These are phyloP conservation scores for Alsophila aescularia DNA, from an alignment of 2,888 invertebrate species.

Conservation along the genomic window DNA sequence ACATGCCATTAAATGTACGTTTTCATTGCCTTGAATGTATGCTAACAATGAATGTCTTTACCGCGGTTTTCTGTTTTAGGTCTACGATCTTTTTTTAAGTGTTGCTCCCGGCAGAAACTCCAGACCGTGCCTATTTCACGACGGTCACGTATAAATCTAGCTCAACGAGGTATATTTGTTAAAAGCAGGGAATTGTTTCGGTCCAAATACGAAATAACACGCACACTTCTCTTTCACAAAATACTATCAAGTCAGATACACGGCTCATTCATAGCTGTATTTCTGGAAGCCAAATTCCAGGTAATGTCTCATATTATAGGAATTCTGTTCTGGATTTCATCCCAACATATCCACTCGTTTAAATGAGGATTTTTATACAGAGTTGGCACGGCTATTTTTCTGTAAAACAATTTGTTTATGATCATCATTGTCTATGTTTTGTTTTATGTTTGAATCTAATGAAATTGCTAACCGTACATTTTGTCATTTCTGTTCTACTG, in stretches of 20 bases:
- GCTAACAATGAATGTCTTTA: slow-evolving; percentile 3
- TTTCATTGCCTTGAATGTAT: background rate
- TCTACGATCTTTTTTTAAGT: slow-evolving; percentile 8
- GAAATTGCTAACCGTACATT: no score
- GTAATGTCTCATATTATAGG: no score
- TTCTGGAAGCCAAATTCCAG: no score
- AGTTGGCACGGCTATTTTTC: no score
- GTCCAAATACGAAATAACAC: slow-evolving; percentile 50
- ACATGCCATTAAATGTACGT: background rate
- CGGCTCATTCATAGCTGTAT: background rate
- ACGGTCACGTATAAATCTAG: slow-evolving; percentile 20
- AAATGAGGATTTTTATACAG: no score
- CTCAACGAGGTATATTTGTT: slow-evolving; percentile 21
- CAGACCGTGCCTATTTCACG: slow-evolving; percentile 1
- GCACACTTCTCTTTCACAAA: slow-evolving; percentile 33
- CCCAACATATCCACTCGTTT: no score
- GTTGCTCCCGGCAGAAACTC: slow-evolving; percentile 3
- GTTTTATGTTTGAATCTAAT: no score
- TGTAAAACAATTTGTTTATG: no score
- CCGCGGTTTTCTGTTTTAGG: slow-evolving; percentile 2
- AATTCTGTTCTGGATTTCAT: no score
- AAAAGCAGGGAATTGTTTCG: slow-evolving; percentile 43
- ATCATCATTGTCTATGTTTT: no score
- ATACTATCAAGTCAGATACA: background rate
- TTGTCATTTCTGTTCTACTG: no score